A percentile compares a stretch with the other conserved stretches of the same genome.
These are phyloP conservation scores for Lordiphosa clarofinis DNA, from an alignment of 1,140 invertebrate genomes.

Conservation along the genomic window DNA sequence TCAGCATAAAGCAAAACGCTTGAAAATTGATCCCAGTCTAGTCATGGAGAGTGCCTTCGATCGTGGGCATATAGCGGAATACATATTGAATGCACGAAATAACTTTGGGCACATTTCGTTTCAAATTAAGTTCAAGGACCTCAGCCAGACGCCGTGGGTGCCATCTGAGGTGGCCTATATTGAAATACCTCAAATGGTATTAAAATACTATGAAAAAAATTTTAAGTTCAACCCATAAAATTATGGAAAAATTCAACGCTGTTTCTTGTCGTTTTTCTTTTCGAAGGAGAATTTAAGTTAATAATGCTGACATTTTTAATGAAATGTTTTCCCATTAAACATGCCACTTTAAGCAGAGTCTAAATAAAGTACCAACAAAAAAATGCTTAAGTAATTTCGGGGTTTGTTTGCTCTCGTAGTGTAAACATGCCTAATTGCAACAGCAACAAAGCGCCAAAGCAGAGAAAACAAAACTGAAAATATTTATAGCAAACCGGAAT, in stretches of 20 bases:
- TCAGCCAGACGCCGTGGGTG: constrained; percentile 1
- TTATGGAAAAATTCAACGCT: too few species aligned
- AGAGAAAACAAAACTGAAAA: constrained; percentile 8
- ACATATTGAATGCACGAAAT: constrained; percentile 8
- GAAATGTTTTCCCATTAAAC: constrained; percentile 8
- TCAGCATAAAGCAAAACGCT: constrained; percentile 20
- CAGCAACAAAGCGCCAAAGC: constrained; percentile 32
- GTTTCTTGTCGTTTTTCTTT: too few species aligned
- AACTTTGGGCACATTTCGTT: constrained; percentile 11
- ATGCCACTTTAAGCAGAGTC: constrained; percentile 17
- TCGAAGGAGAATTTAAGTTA: too few species aligned
- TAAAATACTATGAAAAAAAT: constrained; percentile 29
- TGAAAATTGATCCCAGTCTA: constrained; percentile 24
- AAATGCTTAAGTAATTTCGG: constrained; percentile 42
- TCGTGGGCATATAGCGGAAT: constrained; percentile 5
- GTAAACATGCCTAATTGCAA: constrained; percentile 50
- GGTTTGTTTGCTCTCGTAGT: constrained; percentile 20
- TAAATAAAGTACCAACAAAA: constrained; percentile 29
- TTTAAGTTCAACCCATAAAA: not conserved
- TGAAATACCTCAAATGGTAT: constrained; percentile 30
- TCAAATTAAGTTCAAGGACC: constrained; percentile 21
- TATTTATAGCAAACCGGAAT: constrained; percentile 37
- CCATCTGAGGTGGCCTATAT: constrained; percentile 17
- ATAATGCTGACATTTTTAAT: not conserved
- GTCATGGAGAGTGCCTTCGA: constrained; percentile 29